These are phyloP conservation scores for Recurvirostra avosetta DNA, from an alignment of 2,113 vertebrate genomes.

Conservation along the genomic window DNA sequence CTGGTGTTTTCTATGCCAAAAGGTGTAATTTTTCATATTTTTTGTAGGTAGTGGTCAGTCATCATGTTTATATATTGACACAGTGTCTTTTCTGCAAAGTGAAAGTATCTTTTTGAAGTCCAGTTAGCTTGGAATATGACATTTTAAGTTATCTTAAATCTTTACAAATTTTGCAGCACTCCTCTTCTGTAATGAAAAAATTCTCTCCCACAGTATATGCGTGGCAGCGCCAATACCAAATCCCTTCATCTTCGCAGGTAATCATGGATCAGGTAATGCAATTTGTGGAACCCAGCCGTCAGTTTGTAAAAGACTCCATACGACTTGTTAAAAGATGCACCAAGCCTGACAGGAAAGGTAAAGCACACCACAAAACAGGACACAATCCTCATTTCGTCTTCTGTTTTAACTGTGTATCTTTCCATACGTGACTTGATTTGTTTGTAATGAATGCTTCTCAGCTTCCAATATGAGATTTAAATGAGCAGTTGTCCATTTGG, in stretches of 20 bases:
- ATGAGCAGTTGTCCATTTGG: background rate
- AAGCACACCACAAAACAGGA: background rate
- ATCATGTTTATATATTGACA: background rate
- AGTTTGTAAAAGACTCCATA: constrained; percentile 97
- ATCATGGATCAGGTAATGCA: constrained; percentile 99
- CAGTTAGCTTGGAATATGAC: background rate
- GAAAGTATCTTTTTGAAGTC: background rate
- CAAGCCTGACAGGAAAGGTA: constrained; percentile 99
- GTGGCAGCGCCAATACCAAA: background rate
- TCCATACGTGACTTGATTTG: fast-evolving
- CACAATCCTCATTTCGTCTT: background rate
- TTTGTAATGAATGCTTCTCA: background rate
- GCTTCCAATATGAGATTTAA: background rate
- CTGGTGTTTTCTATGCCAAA: background rate
- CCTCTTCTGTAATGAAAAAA: background rate
- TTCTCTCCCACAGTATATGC: fast-evolving
- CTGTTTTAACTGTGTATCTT: fast-evolving
- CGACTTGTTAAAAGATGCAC: constrained; percentile 98
- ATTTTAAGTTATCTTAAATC: background rate
- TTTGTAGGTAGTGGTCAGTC: background rate
- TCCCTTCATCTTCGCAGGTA: background rate
- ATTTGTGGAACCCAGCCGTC: constrained; percentile 94
- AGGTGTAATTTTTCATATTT: fast-evolving
- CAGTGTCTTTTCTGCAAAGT: background rate
- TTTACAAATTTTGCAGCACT: background rate